Evolutionary conservation across 2,888 invertebrate genomes (phyloP), one percentile per base, ranked within the genome.

Genomic region (Thereva unica): DNA sequence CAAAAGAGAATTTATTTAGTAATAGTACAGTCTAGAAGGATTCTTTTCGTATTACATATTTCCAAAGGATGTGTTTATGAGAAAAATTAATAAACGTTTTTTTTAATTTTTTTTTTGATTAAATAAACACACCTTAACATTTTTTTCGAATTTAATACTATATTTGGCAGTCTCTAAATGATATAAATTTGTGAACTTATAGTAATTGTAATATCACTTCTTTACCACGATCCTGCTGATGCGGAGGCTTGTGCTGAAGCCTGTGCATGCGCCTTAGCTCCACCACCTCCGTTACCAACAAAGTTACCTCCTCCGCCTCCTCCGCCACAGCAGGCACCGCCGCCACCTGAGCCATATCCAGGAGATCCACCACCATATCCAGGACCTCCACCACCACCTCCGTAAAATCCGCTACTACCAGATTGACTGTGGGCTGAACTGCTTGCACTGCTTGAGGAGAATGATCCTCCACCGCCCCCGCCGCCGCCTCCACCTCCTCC

Each of bases 171-270:
- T 23, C 23, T 23, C 23, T 23, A 23, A 23, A 23, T 23, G 23
- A 23, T 23, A 23, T 6, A 47, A 47, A 10, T 4, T 9, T 47
- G 6, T 47, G 5, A 10, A 47, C 5, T 6, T 47, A 9, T 47
- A 2, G 47, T 10, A 3, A 47, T 10, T 47, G 2, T n/a, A 6
- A n/a, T 9, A 9, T 8, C 9, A n/a, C n/a, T 35, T 6, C 3
- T 42, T 64, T 53, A 64, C 52, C 53, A 64, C 4, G 34, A 23
- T 12, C 61, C 61, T 34, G 63, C 52, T 35, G 63, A 64, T 4
- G 63, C 52, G 37, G 42, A 12, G 0, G 63, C 63, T 7, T 64
- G 41, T 9, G 63, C 63, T 37, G 52, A 52, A 6, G 63, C 52
- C 3, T 10, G n/a, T 7, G 45, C 45, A 9, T 47, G 47, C 2